phyloP scores from a whole-genome alignment of 1,140 invertebrate genomes.

The Diachasma alloeum region DNA sequence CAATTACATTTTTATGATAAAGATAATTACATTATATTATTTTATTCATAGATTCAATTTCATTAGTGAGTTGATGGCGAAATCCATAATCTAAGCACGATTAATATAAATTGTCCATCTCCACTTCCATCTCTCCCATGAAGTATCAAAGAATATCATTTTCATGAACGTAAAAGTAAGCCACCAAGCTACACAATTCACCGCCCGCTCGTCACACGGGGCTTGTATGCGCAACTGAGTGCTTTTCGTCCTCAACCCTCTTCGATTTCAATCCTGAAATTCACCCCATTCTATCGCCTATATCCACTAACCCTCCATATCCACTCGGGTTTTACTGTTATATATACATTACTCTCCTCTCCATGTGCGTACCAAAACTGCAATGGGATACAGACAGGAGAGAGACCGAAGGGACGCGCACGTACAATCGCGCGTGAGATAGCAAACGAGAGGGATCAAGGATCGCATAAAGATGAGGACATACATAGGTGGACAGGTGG shows the following conservation, averaged over 20 bases:
- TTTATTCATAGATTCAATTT: too few relatives aligned
- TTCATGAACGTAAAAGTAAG: background rate
- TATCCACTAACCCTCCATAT: background rate
- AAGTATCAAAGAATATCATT: too few relatives aligned
- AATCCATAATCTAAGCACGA: too few relatives aligned
- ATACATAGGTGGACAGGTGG: constrained; percentile 22
- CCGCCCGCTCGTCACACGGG: background rate
- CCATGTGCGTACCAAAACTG: background rate
- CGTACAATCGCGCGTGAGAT: constrained; percentile 21
- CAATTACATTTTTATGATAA: too few relatives aligned
- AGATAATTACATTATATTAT: too few relatives aligned
- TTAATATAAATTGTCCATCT: too few relatives aligned
- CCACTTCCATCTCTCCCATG: too few relatives aligned
- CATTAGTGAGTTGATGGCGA: too few relatives aligned
- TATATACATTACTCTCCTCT: background rate
- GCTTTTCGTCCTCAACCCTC: constrained; percentile 7
- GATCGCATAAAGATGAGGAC: constrained; percentile 29
- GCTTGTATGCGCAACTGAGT: constrained; percentile 20
- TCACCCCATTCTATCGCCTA: background rate
- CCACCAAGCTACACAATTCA: background rate
- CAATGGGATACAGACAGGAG: background rate
- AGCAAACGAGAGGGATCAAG: constrained; percentile 20
- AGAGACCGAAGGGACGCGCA: constrained; percentile 4
- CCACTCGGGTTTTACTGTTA: constrained; percentile 4
- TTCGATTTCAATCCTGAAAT: constrained; percentile 19